Base-by-base conservation (phyloP, 1,140 invertebrate genomes). In the Parasteatoda tepidariorum region DNA sequence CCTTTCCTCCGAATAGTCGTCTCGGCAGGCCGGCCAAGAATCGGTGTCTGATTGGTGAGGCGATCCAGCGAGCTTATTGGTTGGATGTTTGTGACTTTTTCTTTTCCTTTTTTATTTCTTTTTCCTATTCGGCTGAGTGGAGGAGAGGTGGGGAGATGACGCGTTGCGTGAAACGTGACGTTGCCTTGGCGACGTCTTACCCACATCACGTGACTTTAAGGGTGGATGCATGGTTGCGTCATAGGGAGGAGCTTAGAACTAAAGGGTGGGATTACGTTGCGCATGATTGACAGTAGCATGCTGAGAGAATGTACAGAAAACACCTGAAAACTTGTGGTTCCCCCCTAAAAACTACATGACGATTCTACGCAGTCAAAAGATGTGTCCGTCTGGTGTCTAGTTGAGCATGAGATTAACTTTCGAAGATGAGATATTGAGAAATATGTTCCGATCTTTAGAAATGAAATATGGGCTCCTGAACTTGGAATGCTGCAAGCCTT, bases 111-210 rank as follows among this genome's bases (percentile, higher is more conserved):
- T 61, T 82, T 68, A n/a, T 22, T 71, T 30, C 68, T 82, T 61
- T 82, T 70, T 82, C 38, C 67, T 18, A n/a, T 67, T 30, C n/a
- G 31, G 31, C 33, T n/a, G 64, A 38, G 73, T 41, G 26, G 68
- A 54, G 48, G n/a, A 30, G 28, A 28, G 57, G 57, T 24, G 57
- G 55, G 71, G 55, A 62, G 71, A 74, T 59, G 71, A 64, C 73
- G 75, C 75, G 75, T 82, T 71, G 66, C 66, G 66, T 62, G 78
- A 71, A 62, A 82, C 78, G 78, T 82, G 78, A 82, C 78, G 78
- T 82, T 82, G 78, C 78, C 78, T 70, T 61, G 78, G 55, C 78
- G 78, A 82, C 78, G 78, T 71, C 67, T 79, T 38, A 55, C 41
- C 76, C 48, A 55, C 59, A 31, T 79, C 76, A 79, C 76, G 76